Conservation (phyloP, 2,797 vertebrate genomes). For the Pantherophis alleghaniensis region DNA sequence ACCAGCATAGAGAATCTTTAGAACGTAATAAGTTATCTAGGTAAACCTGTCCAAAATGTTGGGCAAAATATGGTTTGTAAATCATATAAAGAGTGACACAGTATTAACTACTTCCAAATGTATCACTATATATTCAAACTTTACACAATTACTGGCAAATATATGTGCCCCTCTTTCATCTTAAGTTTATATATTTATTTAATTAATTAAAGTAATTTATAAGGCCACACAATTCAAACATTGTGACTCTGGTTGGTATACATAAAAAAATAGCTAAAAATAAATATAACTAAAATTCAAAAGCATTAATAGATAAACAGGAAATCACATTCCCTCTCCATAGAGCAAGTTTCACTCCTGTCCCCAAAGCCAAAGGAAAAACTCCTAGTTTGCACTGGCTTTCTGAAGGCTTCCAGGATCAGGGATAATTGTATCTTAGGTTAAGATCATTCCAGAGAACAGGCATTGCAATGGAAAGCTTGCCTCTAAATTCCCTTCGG, state of each 20-base stretch:
- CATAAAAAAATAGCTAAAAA: background rate
- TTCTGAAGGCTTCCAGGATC: background rate
- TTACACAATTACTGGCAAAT: background rate
- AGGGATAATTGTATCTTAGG: background rate
- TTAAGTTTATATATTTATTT: background rate
- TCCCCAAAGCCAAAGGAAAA: background rate
- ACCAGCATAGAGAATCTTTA: background rate
- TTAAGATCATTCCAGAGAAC: background rate
- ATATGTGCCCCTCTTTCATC: background rate
- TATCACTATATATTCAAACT: background rate
- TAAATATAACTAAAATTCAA: background rate
- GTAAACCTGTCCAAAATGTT: background rate
- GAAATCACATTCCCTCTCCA: background rate
- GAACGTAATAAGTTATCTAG: background rate
- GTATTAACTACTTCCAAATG: background rate
- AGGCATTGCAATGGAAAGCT: background rate
- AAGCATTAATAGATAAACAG: background rate
- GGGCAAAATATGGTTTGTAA: background rate
- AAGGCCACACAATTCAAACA: background rate
- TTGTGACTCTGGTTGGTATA: background rate
- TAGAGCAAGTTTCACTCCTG: background rate
- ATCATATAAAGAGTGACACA: background rate
- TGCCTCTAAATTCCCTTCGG: background rate
- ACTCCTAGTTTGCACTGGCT: background rate
- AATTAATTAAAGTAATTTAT: background rate